Conservation (phyloP, 2,888 invertebrate genomes). For the Euphydryas editha region DNA sequence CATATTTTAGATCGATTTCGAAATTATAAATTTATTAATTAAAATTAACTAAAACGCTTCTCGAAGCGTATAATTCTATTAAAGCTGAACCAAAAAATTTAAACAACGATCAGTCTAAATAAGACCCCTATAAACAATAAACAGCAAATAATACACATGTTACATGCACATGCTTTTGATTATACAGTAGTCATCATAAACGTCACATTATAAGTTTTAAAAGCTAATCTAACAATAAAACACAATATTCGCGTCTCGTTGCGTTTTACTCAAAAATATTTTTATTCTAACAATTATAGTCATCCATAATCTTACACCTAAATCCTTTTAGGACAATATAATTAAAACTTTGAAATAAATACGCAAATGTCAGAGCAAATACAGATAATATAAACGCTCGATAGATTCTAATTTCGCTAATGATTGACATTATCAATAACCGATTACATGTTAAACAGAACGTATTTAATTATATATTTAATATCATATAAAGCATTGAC, state of each 20-base stretch:
- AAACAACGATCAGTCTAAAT: slow-evolving; percentile 14
- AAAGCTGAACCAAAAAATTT: slow-evolving; percentile 36
- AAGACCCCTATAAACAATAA: slow-evolving; percentile 9
- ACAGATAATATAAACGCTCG: not conserved
- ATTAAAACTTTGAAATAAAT: slow-evolving; percentile 22
- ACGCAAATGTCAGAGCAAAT: slow-evolving; percentile 5
- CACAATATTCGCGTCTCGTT: slow-evolving; percentile 42
- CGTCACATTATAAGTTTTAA: slow-evolving; percentile 34
- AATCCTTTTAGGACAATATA: slow-evolving; percentile 60
- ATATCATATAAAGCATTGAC: slow-evolving; percentile 52
- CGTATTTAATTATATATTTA: slow-evolving; percentile 17
- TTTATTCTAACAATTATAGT: slow-evolving; percentile 26
- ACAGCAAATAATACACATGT: slow-evolving; percentile 6
- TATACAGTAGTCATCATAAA: slow-evolving; percentile 28
- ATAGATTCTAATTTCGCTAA: not conserved
- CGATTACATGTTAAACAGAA: slow-evolving; percentile 16
- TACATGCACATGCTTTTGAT: slow-evolving; percentile 9
- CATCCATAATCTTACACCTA: slow-evolving; percentile 39
- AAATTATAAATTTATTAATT: not conserved
- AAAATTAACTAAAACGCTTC: slow-evolving; percentile 4
- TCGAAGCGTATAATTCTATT: slow-evolving; percentile 7
- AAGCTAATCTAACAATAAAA: slow-evolving; percentile 27
- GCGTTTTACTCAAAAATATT: slow-evolving; percentile 50
- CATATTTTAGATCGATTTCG: not conserved
- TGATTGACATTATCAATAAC: slow-evolving; percentile 8